Conservation (phyloP, 1,140 invertebrate genomes). For the Drosophila varians region DNA sequence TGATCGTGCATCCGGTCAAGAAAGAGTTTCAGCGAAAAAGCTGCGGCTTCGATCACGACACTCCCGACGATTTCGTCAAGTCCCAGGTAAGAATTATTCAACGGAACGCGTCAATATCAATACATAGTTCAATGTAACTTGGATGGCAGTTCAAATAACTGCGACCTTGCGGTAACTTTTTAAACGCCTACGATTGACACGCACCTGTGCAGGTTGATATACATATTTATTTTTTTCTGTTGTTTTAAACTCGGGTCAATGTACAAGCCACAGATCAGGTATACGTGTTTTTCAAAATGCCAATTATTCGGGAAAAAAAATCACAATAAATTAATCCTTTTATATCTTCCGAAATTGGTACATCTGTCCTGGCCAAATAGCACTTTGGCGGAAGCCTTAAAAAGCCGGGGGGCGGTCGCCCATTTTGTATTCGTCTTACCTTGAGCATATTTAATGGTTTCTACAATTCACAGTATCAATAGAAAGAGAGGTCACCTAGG, state of each 20-base stretch:
- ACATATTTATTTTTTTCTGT: constrained; percentile 10
- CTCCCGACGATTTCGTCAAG: constrained; percentile 79
- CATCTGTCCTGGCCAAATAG: constrained; percentile 10
- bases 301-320: neutral
- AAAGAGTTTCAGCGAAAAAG: constrained; percentile 72
- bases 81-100: constrained; percentile 66
- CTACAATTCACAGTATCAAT: constrained; percentile 62
- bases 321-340: neutral
- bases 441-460: constrained; percentile 72
- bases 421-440: constrained; percentile 54
- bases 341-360: neutral
- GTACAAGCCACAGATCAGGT: constrained; percentile 32
- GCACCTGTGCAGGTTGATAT: constrained; percentile 31
- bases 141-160: constrained; percentile 13
- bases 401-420: constrained; percentile 41
- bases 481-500: constrained; percentile 18
- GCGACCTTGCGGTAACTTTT: constrained; percentile 20
- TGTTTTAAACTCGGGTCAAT: constrained; percentile 29
- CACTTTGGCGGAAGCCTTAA: constrained; percentile 5
- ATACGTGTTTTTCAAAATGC: constrained; percentile 18
- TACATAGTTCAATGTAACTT: constrained; percentile 22
- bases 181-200: constrained; percentile 42
- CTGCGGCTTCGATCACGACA: constrained; percentile 76
- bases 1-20: constrained; percentile 70
- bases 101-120: constrained; percentile 7